These are phyloP conservation scores for Epinephelus awoara DNA, from an alignment of 2,797 vertebrate genomes.

Conservation along the genomic window DNA sequence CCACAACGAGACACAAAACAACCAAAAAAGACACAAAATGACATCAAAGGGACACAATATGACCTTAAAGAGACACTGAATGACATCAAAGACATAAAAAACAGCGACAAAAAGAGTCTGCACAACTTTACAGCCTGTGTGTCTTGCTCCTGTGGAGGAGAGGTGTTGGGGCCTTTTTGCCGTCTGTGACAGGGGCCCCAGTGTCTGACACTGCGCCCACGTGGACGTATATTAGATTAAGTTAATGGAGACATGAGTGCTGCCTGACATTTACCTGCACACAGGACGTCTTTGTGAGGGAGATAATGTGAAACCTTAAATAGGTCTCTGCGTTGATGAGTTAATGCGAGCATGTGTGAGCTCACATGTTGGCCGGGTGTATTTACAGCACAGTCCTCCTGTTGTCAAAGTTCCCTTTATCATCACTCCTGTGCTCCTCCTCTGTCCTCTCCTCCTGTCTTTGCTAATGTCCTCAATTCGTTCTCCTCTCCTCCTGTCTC, in stretches of 20 bases:
- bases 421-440: conserved; percentile 1
- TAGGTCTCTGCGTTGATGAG: conserved; percentile 45
- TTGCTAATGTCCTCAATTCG: conserved; percentile 60
- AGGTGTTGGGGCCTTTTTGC: no score
- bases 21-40: no score
- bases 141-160: no score
- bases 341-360: conserved; percentile 37
- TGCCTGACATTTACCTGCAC: conserved; percentile 30
- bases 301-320: conserved; percentile 40
- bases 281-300: conserved; percentile 55
- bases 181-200: no score
- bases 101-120: no score
- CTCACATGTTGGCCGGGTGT: conserved; percentile 22
- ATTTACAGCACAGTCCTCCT: conserved; percentile 44
- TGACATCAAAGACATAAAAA: no score
- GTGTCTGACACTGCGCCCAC: no score
- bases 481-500: conserved; percentile 49
- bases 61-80: no score
- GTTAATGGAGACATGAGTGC: conserved; percentile 38
- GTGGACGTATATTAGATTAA: conserved; percentile 50
- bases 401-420: conserved; percentile 34
- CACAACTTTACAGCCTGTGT: no score
- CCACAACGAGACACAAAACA: no score
- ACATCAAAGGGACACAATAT: no score
- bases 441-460: conserved; percentile 25